Evolutionary conservation across 2,113 vertebrate species (phyloP).

Genomic region (Mormyrus iriodes): DNA sequence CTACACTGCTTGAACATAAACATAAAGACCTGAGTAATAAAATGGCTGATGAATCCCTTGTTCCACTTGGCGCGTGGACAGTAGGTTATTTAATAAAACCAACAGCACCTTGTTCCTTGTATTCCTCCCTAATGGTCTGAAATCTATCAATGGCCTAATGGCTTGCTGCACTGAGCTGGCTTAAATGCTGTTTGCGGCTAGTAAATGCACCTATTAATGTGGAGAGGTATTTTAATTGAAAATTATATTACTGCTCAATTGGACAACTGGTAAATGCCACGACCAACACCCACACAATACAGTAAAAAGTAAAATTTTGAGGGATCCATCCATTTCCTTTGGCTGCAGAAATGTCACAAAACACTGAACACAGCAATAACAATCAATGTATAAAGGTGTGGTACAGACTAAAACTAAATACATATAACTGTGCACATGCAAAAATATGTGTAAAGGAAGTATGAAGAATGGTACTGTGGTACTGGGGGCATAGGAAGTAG

Average conservation of each 20-base stretch:
- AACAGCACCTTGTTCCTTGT: slow-evolving; percentile 13
- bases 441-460: background rate
- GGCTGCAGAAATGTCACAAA: background rate
- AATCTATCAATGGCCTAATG: slow-evolving; percentile 25
- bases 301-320: background rate
- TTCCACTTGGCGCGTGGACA: slow-evolving; percentile 12
- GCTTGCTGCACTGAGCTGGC: slow-evolving; percentile 9
- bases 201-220: slow-evolving; percentile 21
- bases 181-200: slow-evolving; percentile 14
- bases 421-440: background rate
- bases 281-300: background rate
- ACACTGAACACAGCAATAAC: background rate
- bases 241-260: background rate
- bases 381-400: background rate
- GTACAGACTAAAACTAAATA: background rate
- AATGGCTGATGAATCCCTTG: slow-evolving; percentile 17
- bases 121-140: slow-evolving; percentile 20
- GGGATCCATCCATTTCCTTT: background rate
- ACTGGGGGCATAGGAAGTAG: background rate
- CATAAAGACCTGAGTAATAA: slow-evolving; percentile 17
- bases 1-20: slow-evolving; percentile 1
- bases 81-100: slow-evolving; percentile 20
- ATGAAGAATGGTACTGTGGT: background rate
- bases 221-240: slow-evolving; percentile 4
- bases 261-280: background rate